A percentile compares a stretch with the other conserved stretches of the same genome.
phyloP scores from a whole-genome alignment of 2,888 invertebrate species.

The Craniophora ligustri region DNA sequence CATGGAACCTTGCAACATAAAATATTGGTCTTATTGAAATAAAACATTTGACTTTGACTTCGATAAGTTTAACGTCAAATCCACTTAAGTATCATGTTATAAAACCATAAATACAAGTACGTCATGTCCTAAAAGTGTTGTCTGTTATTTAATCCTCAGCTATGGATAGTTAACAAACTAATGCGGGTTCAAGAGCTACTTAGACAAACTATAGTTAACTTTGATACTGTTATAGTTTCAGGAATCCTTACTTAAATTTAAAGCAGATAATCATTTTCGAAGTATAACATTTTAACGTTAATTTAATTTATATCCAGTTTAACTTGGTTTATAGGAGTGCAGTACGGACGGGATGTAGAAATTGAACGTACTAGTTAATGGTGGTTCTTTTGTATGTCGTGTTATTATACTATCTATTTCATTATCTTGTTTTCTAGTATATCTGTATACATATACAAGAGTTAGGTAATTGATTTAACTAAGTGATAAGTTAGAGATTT shows the following conservation, averaged over 20 bases:
- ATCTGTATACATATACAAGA: no score
- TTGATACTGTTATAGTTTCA: conserved; percentile 38
- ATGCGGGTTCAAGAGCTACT: conserved; percentile 44
- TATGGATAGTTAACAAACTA: conserved; percentile 40
- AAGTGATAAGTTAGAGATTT: no score
- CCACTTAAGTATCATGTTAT: background rate
- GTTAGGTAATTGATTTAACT: no score
- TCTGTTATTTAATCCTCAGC: conserved; percentile 31
- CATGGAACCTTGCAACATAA: no score
- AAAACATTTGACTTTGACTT: no score
- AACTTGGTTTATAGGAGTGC: conserved; percentile 9
- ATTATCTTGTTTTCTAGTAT: no score
- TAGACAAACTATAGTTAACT: conserved; percentile 44
- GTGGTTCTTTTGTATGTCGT: no score
- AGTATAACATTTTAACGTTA: conserved; percentile 27
- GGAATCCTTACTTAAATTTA: conserved; percentile 48
- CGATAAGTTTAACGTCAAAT: no score
- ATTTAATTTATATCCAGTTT: conserved; percentile 37
- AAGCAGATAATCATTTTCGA: conserved; percentile 46
- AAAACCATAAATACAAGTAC: background rate
- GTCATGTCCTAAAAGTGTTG: conserved; percentile 29
- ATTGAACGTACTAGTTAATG: background rate
- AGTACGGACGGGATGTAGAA: background rate
- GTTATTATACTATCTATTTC: no score
- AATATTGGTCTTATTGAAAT: no score